Conservation (phyloP, 1,140 invertebrate genomes). For the Mycetomoellerius zeteki region DNA sequence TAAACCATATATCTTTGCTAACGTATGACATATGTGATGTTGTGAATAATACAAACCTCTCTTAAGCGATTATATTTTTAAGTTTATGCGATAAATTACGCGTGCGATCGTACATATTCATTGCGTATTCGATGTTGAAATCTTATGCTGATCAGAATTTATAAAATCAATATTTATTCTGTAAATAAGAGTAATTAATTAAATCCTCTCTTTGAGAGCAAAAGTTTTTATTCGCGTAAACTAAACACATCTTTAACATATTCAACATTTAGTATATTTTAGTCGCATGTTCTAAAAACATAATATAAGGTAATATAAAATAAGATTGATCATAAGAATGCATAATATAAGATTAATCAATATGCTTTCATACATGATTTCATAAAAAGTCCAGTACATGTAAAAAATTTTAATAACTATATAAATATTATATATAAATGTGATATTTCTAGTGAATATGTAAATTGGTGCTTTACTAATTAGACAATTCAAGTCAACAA, state of each 20-base stretch:
- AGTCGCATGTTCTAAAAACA: neutral
- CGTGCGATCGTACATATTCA: neutral
- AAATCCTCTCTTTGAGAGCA: neutral
- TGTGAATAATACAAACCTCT: conserved; percentile 16
- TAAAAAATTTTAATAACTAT: neutral
- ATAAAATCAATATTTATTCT: conserved; percentile 16
- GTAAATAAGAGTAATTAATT: conserved; percentile 41
- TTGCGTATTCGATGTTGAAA: conserved; percentile 26
- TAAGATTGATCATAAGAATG: too few species aligned
- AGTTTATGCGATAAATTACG: conserved; percentile 36
- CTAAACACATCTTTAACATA: neutral
- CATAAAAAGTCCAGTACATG: neutral
- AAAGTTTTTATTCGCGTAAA: neutral
- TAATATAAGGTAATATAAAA: neutral
- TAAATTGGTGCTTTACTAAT: conserved; percentile 23
- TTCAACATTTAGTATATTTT: conserved; percentile 32
- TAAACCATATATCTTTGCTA: conserved; percentile 49
- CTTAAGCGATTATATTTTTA: conserved; percentile 15
- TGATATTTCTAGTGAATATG: neutral
- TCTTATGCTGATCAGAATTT: neutral
- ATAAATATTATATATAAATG: neutral
- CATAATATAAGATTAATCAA: conserved; percentile 18
- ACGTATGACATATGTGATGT: conserved; percentile 42
- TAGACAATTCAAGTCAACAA: neutral
- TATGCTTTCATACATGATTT: neutral